Evolutionary conservation across 2,797 vertebrate species (phyloP), one percentile per base, ranked within the genome.

Genomic region (Falco novaeseelandiae): DNA sequence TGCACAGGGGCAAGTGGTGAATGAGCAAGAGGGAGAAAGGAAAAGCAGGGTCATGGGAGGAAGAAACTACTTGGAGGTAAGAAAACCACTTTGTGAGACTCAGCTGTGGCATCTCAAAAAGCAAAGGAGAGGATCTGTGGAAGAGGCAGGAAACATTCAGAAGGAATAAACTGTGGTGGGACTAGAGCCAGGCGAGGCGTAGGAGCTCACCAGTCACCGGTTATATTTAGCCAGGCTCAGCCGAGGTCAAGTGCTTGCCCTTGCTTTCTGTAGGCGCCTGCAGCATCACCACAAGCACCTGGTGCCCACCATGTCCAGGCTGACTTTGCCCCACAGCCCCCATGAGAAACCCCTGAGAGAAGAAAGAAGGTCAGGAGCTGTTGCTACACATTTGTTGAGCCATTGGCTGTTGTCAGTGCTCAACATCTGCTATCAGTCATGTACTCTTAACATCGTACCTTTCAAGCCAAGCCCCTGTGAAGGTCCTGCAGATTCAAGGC

Each of bases 221-320:
- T 63, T 93, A 84, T 84, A 69, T 93, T 89, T 91, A 93, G 83
- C 80, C 5, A 12, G 40, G 77, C 76, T 83, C 65, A 51, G 88
- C 12, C 1, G 7, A 74, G 62, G 54, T 80, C 1, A 0, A 40
- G 74, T 1, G 1, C 32, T 20, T 34, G 27, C 62, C 55, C 34
- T 27, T 8, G 6, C 62, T 44, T 40, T 29, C 57, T 3, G 4
- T 55, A 40, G 69, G 46, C 0, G 0, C 32, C 34, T 23, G 7
- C 7, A 11, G 63, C 77, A 51, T 29, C 8, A 3, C 27, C 21
- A 36, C 21, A 10, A 63, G 69, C 44, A 74, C 34, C 44, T 2
- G 1, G 21, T 55, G 30, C 40, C 38, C 0, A 0, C 49, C 1
- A 1, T 79, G 58, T 62, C 44, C 30, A 22, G 61, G n/a, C 44